Base-by-base conservation (phyloP, 2,888 invertebrate genomes). In the Belgica antarctica region DNA sequence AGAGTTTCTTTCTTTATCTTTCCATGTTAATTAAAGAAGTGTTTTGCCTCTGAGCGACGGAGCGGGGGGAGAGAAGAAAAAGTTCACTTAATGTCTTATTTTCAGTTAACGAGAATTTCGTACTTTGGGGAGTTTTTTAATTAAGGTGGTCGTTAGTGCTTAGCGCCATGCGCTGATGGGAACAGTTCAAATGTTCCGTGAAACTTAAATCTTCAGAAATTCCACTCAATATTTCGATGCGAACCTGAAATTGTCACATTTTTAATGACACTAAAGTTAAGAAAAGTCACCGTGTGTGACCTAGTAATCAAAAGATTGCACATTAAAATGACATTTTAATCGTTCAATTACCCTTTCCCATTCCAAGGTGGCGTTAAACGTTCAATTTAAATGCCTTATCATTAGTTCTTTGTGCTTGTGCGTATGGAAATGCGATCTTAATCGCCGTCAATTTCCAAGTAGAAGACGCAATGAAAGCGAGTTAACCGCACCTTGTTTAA, bases 61-160 rank as follows among this genome's bases (percentile, higher is more conserved):
- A n/a, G n/a, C n/a, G n/a, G n/a, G n/a, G n/a, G n/a, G n/a, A n/a
- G n/a, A n/a, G n/a, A n/a, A n/a, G n/a, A n/a, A 41, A 5, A 2
- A 41, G 41, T 5, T 41, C 41, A 41, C 2, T 41, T 41, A 41
- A 41, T 41, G 41, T 41, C 41, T 41, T 41, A 41, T 41, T 41
- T n/a, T 5, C 41, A 41, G n/a, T 41, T 12, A 12, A 8, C 34
- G 34, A 12, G 34, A n/a, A n/a, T n/a, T 15, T 41, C 10, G 41
- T 41, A 41, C 12, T 41, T n/a, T 41, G 41, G 41, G 41, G 15
- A 5, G 15, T 41, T 41, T 41, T 41, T 41, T 41, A 41, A n/a
- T n/a, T n/a, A 41, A 41, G 41, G 41, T 41, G 12, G n/a, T 41
- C 41, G 10, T 41, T 41, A 2, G 10, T 41, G 41, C 41, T 41